Conservation (phyloP, 2,888 invertebrate genomes). For the Meghimatium bilineatum region DNA sequence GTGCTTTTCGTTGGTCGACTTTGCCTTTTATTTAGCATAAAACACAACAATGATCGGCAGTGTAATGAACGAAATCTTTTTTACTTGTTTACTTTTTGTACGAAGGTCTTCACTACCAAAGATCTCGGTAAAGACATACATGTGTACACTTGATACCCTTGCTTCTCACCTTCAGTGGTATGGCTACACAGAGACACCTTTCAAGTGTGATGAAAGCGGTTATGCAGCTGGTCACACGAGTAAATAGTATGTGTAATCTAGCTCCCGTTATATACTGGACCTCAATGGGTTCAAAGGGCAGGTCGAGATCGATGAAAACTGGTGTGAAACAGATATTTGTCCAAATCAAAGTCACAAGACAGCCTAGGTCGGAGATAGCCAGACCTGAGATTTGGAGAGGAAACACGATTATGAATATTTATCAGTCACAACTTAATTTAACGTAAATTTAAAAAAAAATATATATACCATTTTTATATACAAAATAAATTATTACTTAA, state of each 20-base stretch:
- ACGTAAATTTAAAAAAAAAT: too few species aligned
- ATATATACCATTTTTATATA: too few species aligned
- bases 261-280: neutral
- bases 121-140: too few species aligned
- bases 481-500: too few species aligned
- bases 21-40: too few species aligned
- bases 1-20: too few species aligned
- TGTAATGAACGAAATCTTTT: too few species aligned
- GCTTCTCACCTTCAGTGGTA: neutral
- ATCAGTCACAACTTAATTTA: too few species aligned
- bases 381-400: neutral
- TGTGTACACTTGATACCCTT: neutral
- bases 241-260: neutral
- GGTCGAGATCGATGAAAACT: neutral
- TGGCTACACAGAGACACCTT: neutral
- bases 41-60: too few species aligned
- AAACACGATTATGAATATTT: too few species aligned
- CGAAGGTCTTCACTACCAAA: too few species aligned
- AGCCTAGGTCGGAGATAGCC: neutral
- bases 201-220: neutral
- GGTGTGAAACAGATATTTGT: neutral
- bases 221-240: neutral
- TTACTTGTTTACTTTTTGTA: too few species aligned
- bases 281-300: neutral
- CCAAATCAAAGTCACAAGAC: neutral